phyloP scores from a whole-genome alignment of 2,888 invertebrate genomes.

The Andricus curvator region DNA sequence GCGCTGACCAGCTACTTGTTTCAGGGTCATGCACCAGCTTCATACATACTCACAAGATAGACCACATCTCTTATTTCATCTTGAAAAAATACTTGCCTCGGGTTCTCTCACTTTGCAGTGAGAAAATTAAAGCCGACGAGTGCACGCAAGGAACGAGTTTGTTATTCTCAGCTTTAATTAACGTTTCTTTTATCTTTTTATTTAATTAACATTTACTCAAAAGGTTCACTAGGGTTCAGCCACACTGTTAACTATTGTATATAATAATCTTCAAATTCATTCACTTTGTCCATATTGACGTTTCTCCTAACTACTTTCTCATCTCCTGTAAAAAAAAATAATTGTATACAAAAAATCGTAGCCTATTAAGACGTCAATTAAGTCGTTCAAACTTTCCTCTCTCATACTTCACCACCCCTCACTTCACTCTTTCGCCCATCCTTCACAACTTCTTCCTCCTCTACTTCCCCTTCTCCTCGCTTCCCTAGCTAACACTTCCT shows the following conservation, averaged over 20 bases:
- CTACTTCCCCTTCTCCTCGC: too few species aligned
- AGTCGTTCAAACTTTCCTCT: too few species aligned
- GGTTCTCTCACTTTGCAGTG: conserved; percentile 7
- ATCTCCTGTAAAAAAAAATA: too few species aligned
- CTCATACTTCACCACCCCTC: too few species aligned
- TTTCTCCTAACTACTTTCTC: too few species aligned
- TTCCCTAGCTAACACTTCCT: too few species aligned
- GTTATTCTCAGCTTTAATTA: background rate
- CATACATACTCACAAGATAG: conserved; percentile 37
- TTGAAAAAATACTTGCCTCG: conserved; percentile 21
- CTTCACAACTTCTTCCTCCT: too few species aligned
- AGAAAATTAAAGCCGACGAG: background rate
- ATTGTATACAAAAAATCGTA: too few species aligned
- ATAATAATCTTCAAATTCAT: too few species aligned
- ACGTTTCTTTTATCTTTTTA: background rate
- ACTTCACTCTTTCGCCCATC: too few species aligned
- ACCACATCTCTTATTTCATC: conserved; percentile 27
- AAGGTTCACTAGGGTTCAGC: background rate
- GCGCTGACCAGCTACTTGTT: conserved; percentile 46
- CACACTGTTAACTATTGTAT: background rate
- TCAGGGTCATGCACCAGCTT: conserved; percentile 25
- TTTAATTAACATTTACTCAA: background rate
- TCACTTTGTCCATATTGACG: too few species aligned
- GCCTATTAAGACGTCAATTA: too few species aligned
- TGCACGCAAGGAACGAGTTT: conserved; percentile 22